Evolutionary conservation across 2,797 vertebrate species (phyloP).

Genomic region (Numenius phaeopus): DNA sequence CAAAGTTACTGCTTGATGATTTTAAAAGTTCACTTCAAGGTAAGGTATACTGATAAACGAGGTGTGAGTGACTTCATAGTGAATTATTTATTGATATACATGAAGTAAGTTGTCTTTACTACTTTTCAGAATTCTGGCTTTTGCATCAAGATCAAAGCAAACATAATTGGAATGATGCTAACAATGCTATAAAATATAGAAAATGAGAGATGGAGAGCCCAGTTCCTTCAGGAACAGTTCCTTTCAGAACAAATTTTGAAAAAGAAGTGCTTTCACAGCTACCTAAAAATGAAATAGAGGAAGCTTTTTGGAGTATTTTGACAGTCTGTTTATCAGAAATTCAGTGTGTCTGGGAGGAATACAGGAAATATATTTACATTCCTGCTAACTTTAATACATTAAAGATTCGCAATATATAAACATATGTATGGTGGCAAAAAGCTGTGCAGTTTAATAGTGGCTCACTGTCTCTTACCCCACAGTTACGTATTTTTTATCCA

Average conservation of each 20-base stretch:
- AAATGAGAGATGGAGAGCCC: neutral
- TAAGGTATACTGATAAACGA: neutral
- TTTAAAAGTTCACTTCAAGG: neutral
- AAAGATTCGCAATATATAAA: conserved; percentile 41
- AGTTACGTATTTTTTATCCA: neutral
- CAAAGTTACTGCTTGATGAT: neutral
- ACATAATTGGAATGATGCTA: conserved; percentile 30
- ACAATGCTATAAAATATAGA: conserved; percentile 30
- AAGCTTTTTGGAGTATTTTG: conserved; percentile 11
- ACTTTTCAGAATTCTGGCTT: conserved; percentile 15
- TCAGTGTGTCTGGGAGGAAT: neutral
- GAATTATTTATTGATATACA: conserved; percentile 11
- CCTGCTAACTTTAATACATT: conserved; percentile 31
- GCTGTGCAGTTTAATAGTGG: neutral
- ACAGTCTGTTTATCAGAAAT: conserved; percentile 3
- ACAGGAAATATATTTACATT: neutral
- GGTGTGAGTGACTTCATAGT: neutral
- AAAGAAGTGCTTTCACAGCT: neutral
- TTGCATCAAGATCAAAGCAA: conserved; percentile 45
- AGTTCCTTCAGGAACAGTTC: neutral
- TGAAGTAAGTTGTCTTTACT: neutral
- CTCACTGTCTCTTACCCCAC: neutral
- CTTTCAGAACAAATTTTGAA: neutral
- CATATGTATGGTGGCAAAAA: neutral
- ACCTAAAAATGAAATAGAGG: conserved; percentile 5